A percentile compares a stretch with the other conserved stretches of the same genome.
phyloP scores from a whole-genome alignment of 1,140 invertebrate genomes.

The Diabrotica virgifera region DNA sequence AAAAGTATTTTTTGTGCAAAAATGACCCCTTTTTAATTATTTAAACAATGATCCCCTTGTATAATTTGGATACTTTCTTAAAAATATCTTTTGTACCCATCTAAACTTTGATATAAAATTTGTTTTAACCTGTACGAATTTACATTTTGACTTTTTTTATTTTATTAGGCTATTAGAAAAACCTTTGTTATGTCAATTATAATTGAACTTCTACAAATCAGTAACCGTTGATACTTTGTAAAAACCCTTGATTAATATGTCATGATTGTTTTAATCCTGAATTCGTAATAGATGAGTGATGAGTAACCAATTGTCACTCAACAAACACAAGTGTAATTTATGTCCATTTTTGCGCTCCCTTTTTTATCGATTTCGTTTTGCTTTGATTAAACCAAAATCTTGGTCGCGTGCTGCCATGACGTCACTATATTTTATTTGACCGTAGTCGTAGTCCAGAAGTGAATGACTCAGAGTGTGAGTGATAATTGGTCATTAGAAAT shows the following conservation, averaged over 20 bases:
- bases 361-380: background rate
- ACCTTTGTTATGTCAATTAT: background rate
- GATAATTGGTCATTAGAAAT: conserved; percentile 3
- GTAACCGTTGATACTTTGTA: background rate
- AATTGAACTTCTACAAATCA: background rate
- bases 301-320: background rate
- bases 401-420: background rate
- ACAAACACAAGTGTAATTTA: background rate
- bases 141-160: too few species aligned
- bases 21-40: too few species aligned
- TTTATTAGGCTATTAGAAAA: too few species aligned
- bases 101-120: too few species aligned
- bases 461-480: background rate
- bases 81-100: too few species aligned
- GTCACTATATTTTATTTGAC: background rate
- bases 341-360: background rate
- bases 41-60: too few species aligned
- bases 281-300: background rate
- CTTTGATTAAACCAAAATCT: background rate
- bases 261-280: background rate
- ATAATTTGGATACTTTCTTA: too few species aligned
- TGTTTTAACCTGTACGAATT: too few species aligned
- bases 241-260: background rate
- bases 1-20: too few species aligned
- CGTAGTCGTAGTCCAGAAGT: too few species aligned